Conservation (phyloP, 2,797 vertebrate species). For the Aselliscus stoliczkanus region DNA sequence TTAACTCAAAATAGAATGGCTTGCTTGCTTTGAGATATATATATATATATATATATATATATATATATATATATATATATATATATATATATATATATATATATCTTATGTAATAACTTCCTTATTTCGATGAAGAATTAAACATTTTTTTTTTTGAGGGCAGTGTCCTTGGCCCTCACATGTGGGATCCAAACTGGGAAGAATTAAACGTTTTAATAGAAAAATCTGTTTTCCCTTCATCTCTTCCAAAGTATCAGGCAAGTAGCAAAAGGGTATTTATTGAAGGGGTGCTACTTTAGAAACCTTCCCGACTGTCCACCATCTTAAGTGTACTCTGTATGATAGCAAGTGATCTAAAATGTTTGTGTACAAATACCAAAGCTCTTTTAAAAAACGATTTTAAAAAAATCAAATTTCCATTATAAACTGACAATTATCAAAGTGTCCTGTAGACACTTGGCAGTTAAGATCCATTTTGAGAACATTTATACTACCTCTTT, state of each 20-base stretch:
- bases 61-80: too few species aligned
- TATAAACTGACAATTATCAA: not conserved
- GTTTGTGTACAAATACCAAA: not conserved
- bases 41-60: too few species aligned
- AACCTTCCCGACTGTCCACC: not conserved
- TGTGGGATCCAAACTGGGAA: too few species aligned
- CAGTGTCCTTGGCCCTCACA: too few species aligned
- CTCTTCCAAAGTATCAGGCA: not conserved
- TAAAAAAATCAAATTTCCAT: not conserved
- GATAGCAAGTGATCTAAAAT: not conserved
- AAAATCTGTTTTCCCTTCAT: not conserved
- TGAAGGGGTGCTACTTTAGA: not conserved
- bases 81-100: too few species aligned
- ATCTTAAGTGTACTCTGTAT: not conserved
- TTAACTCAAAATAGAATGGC: not conserved
- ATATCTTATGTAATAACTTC: not conserved
- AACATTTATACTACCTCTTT: conserved; percentile 37
- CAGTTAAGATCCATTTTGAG: not conserved
- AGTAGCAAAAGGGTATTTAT: not conserved
- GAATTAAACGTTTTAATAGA: not conserved
- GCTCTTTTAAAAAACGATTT: not conserved
- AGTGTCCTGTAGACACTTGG: not conserved
- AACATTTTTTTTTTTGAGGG: too few species aligned
- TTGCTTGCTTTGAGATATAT: not conserved
- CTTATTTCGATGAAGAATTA: not conserved